Evolutionary conservation across 1,140 invertebrate species (phyloP).

Genomic region (Papilio polyxenes): DNA sequence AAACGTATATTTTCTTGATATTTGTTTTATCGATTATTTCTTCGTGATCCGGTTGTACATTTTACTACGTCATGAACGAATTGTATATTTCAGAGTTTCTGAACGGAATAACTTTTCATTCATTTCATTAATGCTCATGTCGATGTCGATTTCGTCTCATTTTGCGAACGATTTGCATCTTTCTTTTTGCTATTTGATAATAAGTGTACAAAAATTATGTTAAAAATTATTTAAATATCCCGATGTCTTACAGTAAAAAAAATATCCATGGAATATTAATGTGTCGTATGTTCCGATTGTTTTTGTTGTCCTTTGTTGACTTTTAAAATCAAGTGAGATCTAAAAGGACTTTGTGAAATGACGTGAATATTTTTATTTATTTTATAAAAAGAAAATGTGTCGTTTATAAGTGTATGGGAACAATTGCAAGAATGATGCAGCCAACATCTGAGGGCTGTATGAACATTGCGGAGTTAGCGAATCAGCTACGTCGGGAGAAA

Average conservation of each 20-base stretch:
- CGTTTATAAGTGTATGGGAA: conserved; percentile 49
- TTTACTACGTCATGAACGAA: background rate
- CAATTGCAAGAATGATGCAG: conserved; percentile 72
- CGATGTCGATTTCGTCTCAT: conserved; percentile 47
- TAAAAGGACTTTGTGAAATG: conserved; percentile 52
- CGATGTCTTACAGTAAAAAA: conserved; percentile 4
- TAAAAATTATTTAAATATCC: conserved; percentile 15
- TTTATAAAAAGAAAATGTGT: conserved; percentile 55
- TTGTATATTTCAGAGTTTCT: conserved; percentile 44
- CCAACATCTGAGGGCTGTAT: conserved; percentile 74
- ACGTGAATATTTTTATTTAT: conserved; percentile 54
- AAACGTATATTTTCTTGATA: background rate
- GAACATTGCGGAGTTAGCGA: conserved; percentile 76
- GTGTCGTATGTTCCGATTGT: conserved; percentile 17
- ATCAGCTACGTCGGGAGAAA: conserved; percentile 75
- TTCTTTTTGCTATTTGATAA: conserved; percentile 49
- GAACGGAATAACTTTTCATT: conserved; percentile 54
- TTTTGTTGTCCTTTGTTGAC: conserved; percentile 25
- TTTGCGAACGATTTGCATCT: conserved; percentile 56
- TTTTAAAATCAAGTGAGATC: conserved; percentile 48
- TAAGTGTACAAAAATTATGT: conserved; percentile 33
- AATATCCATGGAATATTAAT: conserved; percentile 35
- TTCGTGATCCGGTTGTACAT: background rate
- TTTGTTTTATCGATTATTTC: background rate
- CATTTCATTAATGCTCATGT: conserved; percentile 38